Base-by-base conservation (phyloP, 2,113 vertebrate species). In the Oncorhynchus gorbuscha region DNA sequence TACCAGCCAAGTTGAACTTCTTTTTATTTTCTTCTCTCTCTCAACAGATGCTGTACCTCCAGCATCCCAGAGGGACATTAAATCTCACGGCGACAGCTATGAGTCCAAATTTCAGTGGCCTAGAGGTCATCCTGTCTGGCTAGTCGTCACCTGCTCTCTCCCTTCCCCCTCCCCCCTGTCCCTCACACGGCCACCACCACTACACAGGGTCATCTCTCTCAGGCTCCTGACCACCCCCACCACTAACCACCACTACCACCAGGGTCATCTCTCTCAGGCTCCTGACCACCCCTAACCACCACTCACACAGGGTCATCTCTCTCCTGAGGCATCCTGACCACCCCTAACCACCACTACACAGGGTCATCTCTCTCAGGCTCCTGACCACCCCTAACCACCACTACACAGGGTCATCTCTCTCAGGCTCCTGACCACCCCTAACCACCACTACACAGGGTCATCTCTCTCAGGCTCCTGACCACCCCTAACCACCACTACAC, bases 81-180 rank as follows among this genome's bases (percentile, higher is more conserved):
- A 90, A 84, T 89, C 78, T 70, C 32, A 74, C 2, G 2, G 62
- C 1, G 28, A 83, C 79, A 77, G 73, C 72, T 82, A 65, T 48
- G 62, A 81, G 59, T 71, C 72, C 71, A 35, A 80, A 80, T 77
- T 81, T 55, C 77, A 74, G 68, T 28, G 71, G 81, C 79, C 84
- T 80, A 81, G 39, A 81, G 86, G 84, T 87, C 77, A 69, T 3
- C 26, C 0, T 71, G 77, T 86, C 80, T 69, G 82, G 79, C 74
- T 55, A 55, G 62, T 83, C 73, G 35, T 82, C 81, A 84, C 76
- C 84, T 82, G 73, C 65, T 80, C 58, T 49, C 26, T 24, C 62
- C 22, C 62, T 26, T 13, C 22, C 62, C 62, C 62, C 22, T 13
- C 62, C 13, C 20, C 45, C 70, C 55, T 12, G 58, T 68, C 76